These are phyloP conservation scores for Drosophila buzzatii DNA, from an alignment of 2,888 invertebrate genomes.

Conservation along the genomic window DNA sequence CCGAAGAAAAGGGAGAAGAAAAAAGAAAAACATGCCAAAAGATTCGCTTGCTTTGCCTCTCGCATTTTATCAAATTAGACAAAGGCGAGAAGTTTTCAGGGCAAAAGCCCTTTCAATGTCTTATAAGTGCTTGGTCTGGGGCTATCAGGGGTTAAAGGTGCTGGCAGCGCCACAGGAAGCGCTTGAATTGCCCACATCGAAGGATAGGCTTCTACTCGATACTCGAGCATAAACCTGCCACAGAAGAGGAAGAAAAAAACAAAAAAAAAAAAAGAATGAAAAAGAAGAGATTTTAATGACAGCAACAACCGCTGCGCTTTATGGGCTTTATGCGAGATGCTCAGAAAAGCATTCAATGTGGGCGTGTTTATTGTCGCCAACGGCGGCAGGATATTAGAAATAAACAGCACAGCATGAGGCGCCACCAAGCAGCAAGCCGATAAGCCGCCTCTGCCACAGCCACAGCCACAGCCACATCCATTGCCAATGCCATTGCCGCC, in stretches of 20 bases:
- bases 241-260: slow-evolving; percentile 4
- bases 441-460: slow-evolving; percentile 33
- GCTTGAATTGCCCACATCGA: slow-evolving; percentile 56
- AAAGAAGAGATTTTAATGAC: slow-evolving; percentile 79
- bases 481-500: neutral
- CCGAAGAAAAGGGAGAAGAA: slow-evolving; percentile 10
- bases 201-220: slow-evolving; percentile 60
- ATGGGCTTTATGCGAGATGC: slow-evolving; percentile 61
- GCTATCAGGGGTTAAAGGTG: slow-evolving; percentile 68
- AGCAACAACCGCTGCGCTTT: slow-evolving; percentile 73
- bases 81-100: slow-evolving; percentile 56
- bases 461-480: neutral
- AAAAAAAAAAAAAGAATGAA: neutral
- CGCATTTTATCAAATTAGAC: slow-evolving; percentile 73
- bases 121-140: slow-evolving; percentile 22
- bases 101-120: slow-evolving; percentile 50
- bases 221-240: slow-evolving; percentile 50
- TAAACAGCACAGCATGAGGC: slow-evolving; percentile 69
- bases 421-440: slow-evolving; percentile 35
- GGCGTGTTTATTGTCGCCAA: slow-evolving; percentile 76
- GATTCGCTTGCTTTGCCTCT: slow-evolving; percentile 38
- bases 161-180: slow-evolving; percentile 56
- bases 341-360: slow-evolving; percentile 50
- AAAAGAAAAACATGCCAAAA: slow-evolving; percentile 20
- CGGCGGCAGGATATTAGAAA: slow-evolving; percentile 76